Percentiles rank a stretch among this genome's conserved stretches.
These are phyloP conservation scores for Vespertilio murinus DNA, from an alignment of 2,797 vertebrate genomes.

Conservation along the genomic window DNA sequence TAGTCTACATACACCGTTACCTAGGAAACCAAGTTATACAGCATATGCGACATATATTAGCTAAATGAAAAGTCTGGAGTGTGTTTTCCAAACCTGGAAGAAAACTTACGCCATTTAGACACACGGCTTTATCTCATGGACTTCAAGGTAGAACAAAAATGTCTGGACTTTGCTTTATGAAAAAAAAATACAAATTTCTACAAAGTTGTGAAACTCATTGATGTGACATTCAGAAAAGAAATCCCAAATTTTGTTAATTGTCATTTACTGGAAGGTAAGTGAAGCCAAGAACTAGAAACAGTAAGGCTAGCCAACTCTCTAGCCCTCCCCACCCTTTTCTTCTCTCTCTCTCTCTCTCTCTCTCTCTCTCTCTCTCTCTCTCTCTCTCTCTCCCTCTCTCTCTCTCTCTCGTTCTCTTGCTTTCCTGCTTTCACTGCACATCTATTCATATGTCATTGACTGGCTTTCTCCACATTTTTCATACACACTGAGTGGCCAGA, in stretches of 20 bases:
- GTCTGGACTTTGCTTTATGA: background rate
- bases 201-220: background rate
- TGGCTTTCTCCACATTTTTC: background rate
- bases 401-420: background rate
- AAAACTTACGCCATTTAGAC: background rate
- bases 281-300: background rate
- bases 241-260: background rate
- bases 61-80: background rate
- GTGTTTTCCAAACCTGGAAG: background rate
- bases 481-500: no score
- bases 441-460: background rate
- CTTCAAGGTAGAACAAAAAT: background rate
- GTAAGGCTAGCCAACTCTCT: background rate
- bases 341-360: background rate
- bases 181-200: constrained; percentile 14
- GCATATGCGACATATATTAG: background rate
- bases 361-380: background rate
- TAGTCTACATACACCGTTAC: constrained; percentile 47
- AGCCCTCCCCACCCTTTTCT: background rate
- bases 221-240: background rate
- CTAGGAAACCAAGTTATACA: constrained; percentile 54
- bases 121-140: background rate
- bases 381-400: no score
- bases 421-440: background rate
- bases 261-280: background rate